Conservation (phyloP, 2,888 invertebrate species). For the Podotricha telesiphe region DNA sequence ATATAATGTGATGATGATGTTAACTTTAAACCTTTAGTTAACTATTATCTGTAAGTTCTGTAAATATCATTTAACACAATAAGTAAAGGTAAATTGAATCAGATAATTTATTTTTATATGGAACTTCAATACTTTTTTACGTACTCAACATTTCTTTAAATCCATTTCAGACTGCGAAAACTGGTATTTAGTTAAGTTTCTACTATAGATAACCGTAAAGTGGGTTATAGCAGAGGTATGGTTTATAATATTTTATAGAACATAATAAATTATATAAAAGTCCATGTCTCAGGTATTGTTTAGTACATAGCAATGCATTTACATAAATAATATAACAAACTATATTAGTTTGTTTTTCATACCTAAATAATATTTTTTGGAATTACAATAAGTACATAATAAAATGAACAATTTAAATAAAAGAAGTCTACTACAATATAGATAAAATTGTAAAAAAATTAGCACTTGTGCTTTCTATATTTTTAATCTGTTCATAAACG, state of each 20-base stretch:
- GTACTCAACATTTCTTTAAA: not conserved
- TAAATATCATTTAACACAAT: not conserved
- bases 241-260: constrained; percentile 2
- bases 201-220: not conserved
- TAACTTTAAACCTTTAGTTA: no score
- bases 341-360: not conserved
- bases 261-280: not conserved
- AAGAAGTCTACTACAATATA: not conserved
- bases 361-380: constrained; percentile 6
- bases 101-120: not conserved
- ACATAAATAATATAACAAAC: no score
- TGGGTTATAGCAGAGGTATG: constrained; percentile 17
- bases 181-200: not conserved
- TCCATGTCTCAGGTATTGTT: no score
- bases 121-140: not conserved
- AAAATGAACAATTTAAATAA: constrained; percentile 6
- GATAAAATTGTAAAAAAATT: not conserved
- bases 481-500: not conserved
- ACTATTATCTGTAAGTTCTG: not conserved
- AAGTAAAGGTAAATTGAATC: not conserved
- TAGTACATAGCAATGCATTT: no score
- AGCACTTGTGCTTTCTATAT: not conserved
- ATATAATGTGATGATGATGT: no score
- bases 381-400: constrained; percentile 16
- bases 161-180: not conserved